A percentile compares a stretch with the other conserved stretches of the same genome.
Evolutionary conservation across 2,797 vertebrate species (phyloP).

Genomic region (Anguilla marmorata): DNA sequence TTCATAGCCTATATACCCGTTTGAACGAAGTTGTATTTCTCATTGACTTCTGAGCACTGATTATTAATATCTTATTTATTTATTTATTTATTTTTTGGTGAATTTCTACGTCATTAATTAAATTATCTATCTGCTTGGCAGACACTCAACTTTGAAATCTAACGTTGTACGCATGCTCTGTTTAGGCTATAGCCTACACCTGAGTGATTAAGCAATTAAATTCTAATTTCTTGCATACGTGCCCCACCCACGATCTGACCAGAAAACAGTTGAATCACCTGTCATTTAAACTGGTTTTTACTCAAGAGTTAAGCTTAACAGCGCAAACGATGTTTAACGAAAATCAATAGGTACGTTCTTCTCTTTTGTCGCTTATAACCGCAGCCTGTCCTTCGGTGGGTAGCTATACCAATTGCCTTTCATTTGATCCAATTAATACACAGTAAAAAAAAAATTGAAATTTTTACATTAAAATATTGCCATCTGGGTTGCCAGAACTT

Average conservation of each 20-base stretch:
- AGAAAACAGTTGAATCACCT: background rate
- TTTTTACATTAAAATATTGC: background rate
- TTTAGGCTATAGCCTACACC: background rate
- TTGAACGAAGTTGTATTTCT: background rate
- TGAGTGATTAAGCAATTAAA: background rate
- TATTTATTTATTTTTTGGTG: background rate
- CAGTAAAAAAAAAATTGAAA: background rate
- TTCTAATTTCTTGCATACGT: background rate
- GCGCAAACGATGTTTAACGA: background rate
- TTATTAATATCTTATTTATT: too few species aligned
- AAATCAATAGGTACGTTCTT: background rate
- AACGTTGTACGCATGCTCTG: background rate
- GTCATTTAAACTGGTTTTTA: background rate
- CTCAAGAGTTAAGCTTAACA: background rate
- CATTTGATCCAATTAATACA: background rate
- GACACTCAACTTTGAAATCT: background rate
- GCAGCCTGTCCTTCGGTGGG: background rate
- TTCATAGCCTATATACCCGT: background rate
- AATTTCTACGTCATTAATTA: background rate
- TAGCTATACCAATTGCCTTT: background rate
- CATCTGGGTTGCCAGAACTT: background rate
- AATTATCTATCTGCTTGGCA: background rate
- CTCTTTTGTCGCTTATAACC: background rate
- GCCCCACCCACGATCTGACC: background rate
- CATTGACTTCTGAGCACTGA: background rate